Conservation (phyloP, 2,113 vertebrate species). For the Odobenus rosmarus region DNA sequence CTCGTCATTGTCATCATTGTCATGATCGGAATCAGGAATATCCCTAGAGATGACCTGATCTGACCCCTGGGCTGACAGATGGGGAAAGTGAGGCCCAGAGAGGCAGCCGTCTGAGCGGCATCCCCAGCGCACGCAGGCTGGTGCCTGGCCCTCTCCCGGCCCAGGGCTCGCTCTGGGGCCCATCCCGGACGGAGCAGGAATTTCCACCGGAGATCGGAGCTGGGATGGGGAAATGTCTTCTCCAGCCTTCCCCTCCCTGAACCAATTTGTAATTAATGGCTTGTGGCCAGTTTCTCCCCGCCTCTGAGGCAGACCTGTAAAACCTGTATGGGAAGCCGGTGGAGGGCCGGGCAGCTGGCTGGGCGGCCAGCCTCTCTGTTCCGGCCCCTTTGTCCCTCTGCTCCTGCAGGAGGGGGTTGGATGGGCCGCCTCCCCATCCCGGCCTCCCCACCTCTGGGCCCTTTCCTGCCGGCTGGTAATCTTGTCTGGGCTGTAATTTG, state of each 20-base stretch:
- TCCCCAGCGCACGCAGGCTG: fast-evolving
- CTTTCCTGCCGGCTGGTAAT: not conserved
- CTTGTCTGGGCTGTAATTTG: not conserved
- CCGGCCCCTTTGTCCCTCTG: slow-evolving; percentile 34
- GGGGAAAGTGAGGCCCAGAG: not conserved
- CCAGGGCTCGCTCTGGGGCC: fast-evolving
- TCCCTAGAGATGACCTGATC: not conserved
- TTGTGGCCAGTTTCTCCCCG: not conserved
- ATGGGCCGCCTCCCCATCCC: not conserved
- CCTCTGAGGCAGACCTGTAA: slow-evolving; percentile 39
- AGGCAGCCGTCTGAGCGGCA: fast-evolving
- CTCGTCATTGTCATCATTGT: fast-evolving
- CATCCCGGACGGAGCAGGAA: not conserved
- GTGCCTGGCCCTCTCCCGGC: not conserved
- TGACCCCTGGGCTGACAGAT: not conserved
- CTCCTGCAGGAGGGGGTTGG: not conserved
- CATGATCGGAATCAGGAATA: too few species aligned
- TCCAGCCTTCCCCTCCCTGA: slow-evolving; percentile 48
- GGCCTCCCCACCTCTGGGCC: not conserved
- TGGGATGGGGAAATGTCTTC: not conserved
- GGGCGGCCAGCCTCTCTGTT: not conserved
- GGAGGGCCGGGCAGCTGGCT: not conserved
- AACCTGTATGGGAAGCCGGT: slow-evolving; percentile 64
- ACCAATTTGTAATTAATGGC: slow-evolving; percentile 67
- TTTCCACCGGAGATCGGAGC: not conserved